phyloP scores from a whole-genome alignment of 1,140 invertebrate species.

The Cherax destructor region DNA sequence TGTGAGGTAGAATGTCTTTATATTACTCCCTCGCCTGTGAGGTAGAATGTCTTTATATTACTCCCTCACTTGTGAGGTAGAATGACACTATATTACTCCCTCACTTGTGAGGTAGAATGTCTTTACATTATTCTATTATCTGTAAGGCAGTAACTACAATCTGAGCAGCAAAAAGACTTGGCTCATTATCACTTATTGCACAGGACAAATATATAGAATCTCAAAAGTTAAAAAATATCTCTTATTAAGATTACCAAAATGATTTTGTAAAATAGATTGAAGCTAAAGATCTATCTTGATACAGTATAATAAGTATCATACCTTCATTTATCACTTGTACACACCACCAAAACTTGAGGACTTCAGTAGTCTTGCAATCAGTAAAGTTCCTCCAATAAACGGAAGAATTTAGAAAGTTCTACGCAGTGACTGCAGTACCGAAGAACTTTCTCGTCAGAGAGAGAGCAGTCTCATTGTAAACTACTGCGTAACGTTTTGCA shows the following conservation, averaged over 20 bases:
- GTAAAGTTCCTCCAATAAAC: conserved; percentile 30
- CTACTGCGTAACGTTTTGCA: conserved; percentile 27
- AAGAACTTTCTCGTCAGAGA: conserved; percentile 33
- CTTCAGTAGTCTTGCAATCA: conserved; percentile 57
- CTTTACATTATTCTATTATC: conserved; percentile 69
- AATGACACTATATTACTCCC: no score
- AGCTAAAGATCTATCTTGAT: conserved; percentile 71
- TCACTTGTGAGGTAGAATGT: conserved; percentile 35
- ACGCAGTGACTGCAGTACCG: conserved; percentile 61
- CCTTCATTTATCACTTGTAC: conserved; percentile 68
- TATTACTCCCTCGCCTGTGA: no score
- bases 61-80: conserved; percentile 70
- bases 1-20: conserved; percentile 71
- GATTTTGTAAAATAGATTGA: conserved; percentile 65
- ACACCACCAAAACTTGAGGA: conserved; percentile 63
- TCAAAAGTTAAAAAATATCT: conserved; percentile 65
- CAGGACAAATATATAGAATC: conserved; percentile 70
- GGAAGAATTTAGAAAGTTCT: conserved; percentile 55
- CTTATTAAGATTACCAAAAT: conserved; percentile 69
- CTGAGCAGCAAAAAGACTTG: conserved; percentile 64
- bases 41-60: conserved; percentile 70
- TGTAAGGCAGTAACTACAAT: conserved; percentile 69
- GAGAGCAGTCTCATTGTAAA: conserved; percentile 43
- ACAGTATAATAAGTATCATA: conserved; percentile 60
- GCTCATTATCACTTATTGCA: conserved; percentile 69